These are phyloP conservation scores for Chymomyza amoena DNA, from an alignment of 2,888 invertebrate species.

Conservation along the genomic window DNA sequence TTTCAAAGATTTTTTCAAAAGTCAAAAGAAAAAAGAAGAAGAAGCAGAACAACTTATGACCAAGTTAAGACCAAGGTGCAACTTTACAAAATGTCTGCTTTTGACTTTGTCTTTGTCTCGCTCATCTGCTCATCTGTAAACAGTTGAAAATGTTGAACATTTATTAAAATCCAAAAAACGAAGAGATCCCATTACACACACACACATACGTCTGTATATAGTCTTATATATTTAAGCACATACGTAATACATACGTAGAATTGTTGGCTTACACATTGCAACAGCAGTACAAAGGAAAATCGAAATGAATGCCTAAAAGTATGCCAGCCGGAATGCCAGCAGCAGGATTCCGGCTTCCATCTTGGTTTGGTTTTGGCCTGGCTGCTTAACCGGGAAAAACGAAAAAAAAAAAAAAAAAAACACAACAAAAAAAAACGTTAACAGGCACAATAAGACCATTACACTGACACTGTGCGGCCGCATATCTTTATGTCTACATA, in stretches of 20 bases:
- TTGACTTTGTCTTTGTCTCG: not conserved
- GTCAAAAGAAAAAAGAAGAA: too few species aligned
- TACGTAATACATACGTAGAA: not conserved
- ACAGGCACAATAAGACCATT: slow-evolving; percentile 46
- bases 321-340: slow-evolving; percentile 3
- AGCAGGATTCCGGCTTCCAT: not conserved
- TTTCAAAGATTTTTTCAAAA: slow-evolving; percentile 1
- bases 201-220: not conserved
- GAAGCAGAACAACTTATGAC: not conserved
- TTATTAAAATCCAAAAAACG: slow-evolving; percentile 36
- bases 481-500: slow-evolving; percentile 7
- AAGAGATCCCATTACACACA: not conserved
- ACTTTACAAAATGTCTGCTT: not conserved
- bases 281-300: not conserved
- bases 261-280: not conserved
- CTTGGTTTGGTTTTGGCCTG: slow-evolving; percentile 2
- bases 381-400: slow-evolving; percentile 14
- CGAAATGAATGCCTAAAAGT: slow-evolving; percentile 9
- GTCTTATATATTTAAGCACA: not conserved
- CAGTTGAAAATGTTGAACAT: slow-evolving; percentile 33
- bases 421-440: slow-evolving; percentile 47
- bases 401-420: slow-evolving; percentile 38
- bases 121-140: slow-evolving; percentile 6
- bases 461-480: slow-evolving; percentile 23
- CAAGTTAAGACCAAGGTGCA: not conserved